phyloP scores from a whole-genome alignment of 2,113 vertebrate genomes.

The Chlamydotis undulata region DNA sequence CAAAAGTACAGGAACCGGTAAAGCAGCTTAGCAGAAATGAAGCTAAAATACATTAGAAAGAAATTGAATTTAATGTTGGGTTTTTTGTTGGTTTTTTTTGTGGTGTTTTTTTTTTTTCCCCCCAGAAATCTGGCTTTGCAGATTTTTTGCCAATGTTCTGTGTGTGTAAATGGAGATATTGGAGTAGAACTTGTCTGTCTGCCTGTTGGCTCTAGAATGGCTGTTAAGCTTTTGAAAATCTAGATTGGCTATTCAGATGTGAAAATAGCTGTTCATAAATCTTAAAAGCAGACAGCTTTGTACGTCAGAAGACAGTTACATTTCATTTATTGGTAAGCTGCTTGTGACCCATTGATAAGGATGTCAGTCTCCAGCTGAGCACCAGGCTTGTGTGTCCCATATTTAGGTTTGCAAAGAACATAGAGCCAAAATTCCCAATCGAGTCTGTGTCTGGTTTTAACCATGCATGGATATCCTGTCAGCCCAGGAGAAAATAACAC shows the following conservation, averaged over 20 bases:
- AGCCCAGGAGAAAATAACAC: slow-evolving; percentile 83
- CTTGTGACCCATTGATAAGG: neutral
- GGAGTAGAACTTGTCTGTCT: neutral
- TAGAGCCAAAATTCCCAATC: slow-evolving; percentile 72
- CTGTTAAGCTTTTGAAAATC: neutral
- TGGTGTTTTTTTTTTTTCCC: too few species aligned
- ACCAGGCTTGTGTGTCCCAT: neutral
- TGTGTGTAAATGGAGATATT: neutral
- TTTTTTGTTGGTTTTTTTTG: neutral
- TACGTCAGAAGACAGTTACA: neutral
- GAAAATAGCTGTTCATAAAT: neutral
- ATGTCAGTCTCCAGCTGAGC: neutral
- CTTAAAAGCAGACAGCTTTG: neutral
- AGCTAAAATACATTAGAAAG: neutral
- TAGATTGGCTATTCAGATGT: neutral
- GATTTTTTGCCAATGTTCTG: neutral
- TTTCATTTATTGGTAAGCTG: neutral
- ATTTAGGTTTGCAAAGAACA: slow-evolving; percentile 67
- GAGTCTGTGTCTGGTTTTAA: slow-evolving; percentile 70
- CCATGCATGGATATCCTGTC: slow-evolving; percentile 81
- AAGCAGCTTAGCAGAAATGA: too few species aligned
- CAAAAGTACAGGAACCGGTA: neutral
- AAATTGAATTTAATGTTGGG: neutral
- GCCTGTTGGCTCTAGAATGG: neutral
- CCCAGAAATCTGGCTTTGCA: neutral